Evolutionary conservation across 2,888 invertebrate genomes (phyloP), one percentile per base, ranked within the genome.

Genomic region (Drosophila peninsularis): DNA sequence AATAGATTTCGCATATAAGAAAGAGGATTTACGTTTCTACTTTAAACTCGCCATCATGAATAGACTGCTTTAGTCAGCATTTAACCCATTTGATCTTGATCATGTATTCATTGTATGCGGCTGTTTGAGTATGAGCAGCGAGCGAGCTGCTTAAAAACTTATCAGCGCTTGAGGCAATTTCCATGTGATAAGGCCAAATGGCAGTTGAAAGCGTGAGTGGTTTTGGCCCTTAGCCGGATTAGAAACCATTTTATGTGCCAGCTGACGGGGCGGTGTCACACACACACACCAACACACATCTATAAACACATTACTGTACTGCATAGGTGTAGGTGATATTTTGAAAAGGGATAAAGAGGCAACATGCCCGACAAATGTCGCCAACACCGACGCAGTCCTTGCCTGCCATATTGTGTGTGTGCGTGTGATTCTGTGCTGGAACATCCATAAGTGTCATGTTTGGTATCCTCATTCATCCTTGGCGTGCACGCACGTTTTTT

Each of bases 361-460:
- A 68, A 57, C 52, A 50, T 39, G 60, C 70, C 62, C 71, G 54
- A 54, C 65, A 63, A 68, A 42, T 56, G 79, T 60, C 63, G 56
- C 62, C 63, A 67, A 52, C 62, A 36, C 57, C 68, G 53, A 44
- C 53, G 53, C 37, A 30, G 30, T 39, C 39, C 50, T 50, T 49
- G 58, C 47, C 62, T 63, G 56, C 45, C 36, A 27, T 55, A 36
- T 53, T 63, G 30, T 58, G 55, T 45, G 42, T 57, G 65, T 62
- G 50, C 53, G 41, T 65, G 44, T 52, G 58, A 54, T 49, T 47
- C 52, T 61, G 49, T 78, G 55, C 61, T 70, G 74, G 69, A 77
- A 90, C 85, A 90, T 89, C 86, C 84, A 89, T 90, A 90, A 90
- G 90, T 90, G 90, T 90, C 89, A 90, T 90, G 90, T 89, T 89